Conservation (phyloP, 2,888 invertebrate genomes). For the Alsophila aescularia region DNA sequence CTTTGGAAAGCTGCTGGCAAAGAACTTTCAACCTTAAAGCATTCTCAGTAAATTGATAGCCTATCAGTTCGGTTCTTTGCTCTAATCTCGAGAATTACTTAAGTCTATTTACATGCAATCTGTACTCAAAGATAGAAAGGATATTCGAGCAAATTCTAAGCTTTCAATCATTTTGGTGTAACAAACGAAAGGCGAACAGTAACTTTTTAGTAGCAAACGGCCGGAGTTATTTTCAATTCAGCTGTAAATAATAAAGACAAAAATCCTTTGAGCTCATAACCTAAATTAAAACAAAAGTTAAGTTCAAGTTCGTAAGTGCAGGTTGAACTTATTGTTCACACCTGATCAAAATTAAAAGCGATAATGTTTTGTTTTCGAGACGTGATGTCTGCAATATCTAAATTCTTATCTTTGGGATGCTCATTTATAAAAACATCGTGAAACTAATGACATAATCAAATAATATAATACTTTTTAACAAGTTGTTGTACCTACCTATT, state of each 20-base stretch:
- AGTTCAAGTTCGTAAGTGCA: slow-evolving; percentile 22
- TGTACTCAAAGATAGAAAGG: neutral
- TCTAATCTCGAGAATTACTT: neutral
- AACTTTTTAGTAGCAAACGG: neutral
- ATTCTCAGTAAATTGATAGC: neutral
- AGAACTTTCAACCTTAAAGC: slow-evolving; percentile 33
- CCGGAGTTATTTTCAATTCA: neutral
- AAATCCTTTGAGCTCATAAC: neutral
- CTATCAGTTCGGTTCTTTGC: neutral
- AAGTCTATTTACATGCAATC: neutral
- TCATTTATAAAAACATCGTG: slow-evolving; percentile 7
- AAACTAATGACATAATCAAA: neutral
- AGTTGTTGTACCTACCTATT: no score
- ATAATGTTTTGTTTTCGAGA: slow-evolving; percentile 17
- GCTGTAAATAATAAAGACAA: neutral
- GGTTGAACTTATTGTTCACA: slow-evolving; percentile 30
- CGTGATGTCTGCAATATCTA: slow-evolving; percentile 22
- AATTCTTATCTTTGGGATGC: slow-evolving; percentile 20
- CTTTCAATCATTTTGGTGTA: neutral
- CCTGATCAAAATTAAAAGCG: slow-evolving; percentile 28
- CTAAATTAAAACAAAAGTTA: slow-evolving; percentile 8
- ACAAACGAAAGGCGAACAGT: neutral
- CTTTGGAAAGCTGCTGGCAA: slow-evolving; percentile 23
- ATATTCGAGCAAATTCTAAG: neutral
- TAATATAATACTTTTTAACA: no score